Percentiles rank a stretch among this genome's conserved stretches.
Evolutionary conservation across 2,113 vertebrate genomes (phyloP).

Genomic region (Mola mola): DNA sequence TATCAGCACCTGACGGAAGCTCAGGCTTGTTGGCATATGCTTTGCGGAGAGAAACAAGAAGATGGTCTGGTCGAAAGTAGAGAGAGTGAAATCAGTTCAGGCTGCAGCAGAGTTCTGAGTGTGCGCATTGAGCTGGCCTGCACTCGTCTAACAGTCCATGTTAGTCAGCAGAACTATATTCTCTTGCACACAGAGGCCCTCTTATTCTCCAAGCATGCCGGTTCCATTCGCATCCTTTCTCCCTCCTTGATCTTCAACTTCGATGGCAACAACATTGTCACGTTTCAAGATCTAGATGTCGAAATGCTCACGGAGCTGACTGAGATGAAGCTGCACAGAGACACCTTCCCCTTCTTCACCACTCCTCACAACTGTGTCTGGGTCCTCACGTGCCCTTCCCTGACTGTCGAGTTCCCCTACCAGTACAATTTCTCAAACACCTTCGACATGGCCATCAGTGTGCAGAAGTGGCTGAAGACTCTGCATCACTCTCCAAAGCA

Average conservation of each 20-base stretch:
- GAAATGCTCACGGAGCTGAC: constrained; percentile 84
- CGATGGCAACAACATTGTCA: constrained; percentile 91
- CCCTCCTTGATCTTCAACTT: constrained; percentile 87
- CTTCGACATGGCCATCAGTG: constrained; percentile 89
- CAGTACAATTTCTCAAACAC: constrained; percentile 95
- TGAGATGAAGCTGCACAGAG: constrained; percentile 87
- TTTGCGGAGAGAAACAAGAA: constrained; percentile 34
- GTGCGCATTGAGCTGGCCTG: constrained; percentile 85
- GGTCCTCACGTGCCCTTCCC: constrained; percentile 86
- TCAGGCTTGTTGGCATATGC: constrained; percentile 78
- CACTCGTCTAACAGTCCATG: constrained; percentile 85
- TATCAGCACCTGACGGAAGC: constrained; percentile 90
- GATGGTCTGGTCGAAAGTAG: constrained; percentile 1
- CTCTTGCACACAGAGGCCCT: constrained; percentile 84
- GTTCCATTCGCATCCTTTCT: constrained; percentile 82
- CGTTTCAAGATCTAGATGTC: constrained; percentile 86
- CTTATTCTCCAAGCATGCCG: constrained; percentile 76
- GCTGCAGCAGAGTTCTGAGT: constrained; percentile 60
- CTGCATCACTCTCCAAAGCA: constrained; percentile 77
- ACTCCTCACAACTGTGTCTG: constrained; percentile 87
- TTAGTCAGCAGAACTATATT: constrained; percentile 87
- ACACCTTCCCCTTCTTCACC: constrained; percentile 83
- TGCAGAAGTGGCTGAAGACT: constrained; percentile 96
- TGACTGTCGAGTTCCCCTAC: constrained; percentile 92
- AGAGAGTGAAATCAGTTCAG: background rate